These are phyloP conservation scores for Lamellibrachia columna DNA, from an alignment of 2,888 invertebrate genomes.

Conservation along the genomic window DNA sequence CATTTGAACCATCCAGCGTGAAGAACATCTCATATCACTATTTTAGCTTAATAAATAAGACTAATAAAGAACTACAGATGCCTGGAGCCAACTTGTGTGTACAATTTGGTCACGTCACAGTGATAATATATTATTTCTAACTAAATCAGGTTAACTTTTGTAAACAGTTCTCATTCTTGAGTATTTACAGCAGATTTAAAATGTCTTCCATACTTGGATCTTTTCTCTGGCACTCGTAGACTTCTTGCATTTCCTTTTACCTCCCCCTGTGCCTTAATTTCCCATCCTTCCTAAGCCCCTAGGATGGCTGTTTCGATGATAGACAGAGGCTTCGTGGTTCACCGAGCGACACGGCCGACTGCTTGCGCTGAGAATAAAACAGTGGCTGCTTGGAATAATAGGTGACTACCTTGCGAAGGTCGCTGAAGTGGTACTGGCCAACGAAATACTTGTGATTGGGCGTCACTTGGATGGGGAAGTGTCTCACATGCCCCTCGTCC, in stretches of 20 bases:
- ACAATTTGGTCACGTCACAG: too few species aligned
- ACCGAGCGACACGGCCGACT: slow-evolving; percentile 36
- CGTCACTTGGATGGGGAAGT: slow-evolving; percentile 42
- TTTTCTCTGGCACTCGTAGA: background rate
- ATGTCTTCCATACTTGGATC: background rate
- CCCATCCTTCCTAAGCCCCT: background rate
- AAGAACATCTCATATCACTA: too few species aligned
- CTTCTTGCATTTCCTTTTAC: background rate
- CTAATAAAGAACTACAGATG: too few species aligned
- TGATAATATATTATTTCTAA: background rate
- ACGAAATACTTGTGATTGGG: slow-evolving; percentile 38
- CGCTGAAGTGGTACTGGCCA: slow-evolving; percentile 41
- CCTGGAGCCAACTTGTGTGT: too few species aligned
- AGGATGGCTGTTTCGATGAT: background rate
- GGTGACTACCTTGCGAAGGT: slow-evolving; percentile 34
- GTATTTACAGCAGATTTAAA: background rate
- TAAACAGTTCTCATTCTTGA: background rate
- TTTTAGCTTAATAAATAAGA: too few species aligned
- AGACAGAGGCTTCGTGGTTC: slow-evolving; percentile 24
- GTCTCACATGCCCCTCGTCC: slow-evolving; percentile 33
- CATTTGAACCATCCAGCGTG: too few species aligned
- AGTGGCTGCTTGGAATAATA: slow-evolving; percentile 40
- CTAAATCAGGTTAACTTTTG: background rate
- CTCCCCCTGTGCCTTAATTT: background rate
- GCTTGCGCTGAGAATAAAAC: slow-evolving; percentile 37